Percentiles rank a stretch among this genome's conserved stretches.
phyloP scores from a whole-genome alignment of 2,888 invertebrate genomes.

The Epinotia bilunana region DNA sequence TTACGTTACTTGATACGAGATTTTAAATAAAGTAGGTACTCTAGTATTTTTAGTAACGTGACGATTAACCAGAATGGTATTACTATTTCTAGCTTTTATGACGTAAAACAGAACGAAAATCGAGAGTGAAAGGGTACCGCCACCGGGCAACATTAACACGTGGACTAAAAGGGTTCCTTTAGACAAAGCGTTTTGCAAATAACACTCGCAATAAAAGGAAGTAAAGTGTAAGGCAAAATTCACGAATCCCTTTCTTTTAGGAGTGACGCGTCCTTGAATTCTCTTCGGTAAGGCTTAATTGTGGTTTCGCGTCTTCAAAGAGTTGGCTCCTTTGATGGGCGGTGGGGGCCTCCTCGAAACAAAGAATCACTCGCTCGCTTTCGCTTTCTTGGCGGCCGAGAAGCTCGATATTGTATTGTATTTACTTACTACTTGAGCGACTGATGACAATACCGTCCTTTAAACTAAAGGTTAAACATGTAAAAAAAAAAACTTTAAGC shows the following conservation, averaged over 20 bases:
- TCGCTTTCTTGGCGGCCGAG: conserved; percentile 65
- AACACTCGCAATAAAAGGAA: conserved; percentile 68
- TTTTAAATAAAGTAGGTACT: neutral
- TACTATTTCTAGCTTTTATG: conserved; percentile 10
- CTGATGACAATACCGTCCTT: neutral
- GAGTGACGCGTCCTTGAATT: conserved; percentile 78
- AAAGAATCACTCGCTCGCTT: conserved; percentile 65
- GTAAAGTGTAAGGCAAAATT: conserved; percentile 70
- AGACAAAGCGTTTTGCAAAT: conserved; percentile 69
- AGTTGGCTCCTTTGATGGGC: conserved; percentile 75
- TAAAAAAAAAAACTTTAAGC: neutral
- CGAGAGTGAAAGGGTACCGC: conserved; percentile 61
- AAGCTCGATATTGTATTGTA: conserved; percentile 51
- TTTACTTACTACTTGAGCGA: conserved; percentile 20
- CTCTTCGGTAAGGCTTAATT: conserved; percentile 79
- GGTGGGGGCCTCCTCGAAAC: conserved; percentile 62
- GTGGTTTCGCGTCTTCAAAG: conserved; percentile 81
- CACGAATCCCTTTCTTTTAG: conserved; percentile 71
- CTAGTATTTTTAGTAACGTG: neutral
- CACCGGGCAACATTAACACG: conserved; percentile 52
- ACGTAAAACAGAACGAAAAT: conserved; percentile 37
- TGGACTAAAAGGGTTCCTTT: conserved; percentile 57
- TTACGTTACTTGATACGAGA: neutral
- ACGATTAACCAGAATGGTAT: neutral
- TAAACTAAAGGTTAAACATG: neutral